Percentiles rank a stretch among this genome's conserved stretches.
These are phyloP conservation scores for Atta cephalotes DNA, from an alignment of 1,140 invertebrate genomes.

Conservation along the genomic window DNA sequence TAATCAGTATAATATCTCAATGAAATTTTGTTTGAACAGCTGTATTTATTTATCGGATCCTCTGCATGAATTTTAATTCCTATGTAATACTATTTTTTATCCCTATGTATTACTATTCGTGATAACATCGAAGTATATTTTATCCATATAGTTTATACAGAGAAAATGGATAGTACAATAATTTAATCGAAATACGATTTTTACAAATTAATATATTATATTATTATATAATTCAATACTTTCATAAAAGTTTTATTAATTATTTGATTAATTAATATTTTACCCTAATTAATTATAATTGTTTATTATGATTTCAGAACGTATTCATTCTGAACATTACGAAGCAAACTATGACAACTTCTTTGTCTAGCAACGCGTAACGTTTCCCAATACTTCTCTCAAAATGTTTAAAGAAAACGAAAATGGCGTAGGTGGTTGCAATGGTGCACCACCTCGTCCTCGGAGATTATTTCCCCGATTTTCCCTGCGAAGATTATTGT, in stretches of 20 bases:
- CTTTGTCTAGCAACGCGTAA: conserved; percentile 26
- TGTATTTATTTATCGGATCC: background rate
- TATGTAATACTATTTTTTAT: background rate
- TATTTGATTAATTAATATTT: background rate
- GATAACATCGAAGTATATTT: conserved; percentile 76
- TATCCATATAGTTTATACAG: conserved; percentile 74
- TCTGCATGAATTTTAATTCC: background rate
- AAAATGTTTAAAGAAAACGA: conserved; percentile 84
- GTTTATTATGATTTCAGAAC: conserved; percentile 41
- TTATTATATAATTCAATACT: background rate
- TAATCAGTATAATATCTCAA: background rate
- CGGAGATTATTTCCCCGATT: conserved; percentile 84
- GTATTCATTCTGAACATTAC: background rate
- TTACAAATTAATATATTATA: background rate
- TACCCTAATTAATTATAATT: background rate
- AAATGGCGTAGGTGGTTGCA: conserved; percentile 79
- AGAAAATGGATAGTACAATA: conserved; percentile 72
- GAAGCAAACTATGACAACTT: conserved; percentile 46
- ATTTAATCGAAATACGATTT: background rate
- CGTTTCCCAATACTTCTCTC: conserved; percentile 23
- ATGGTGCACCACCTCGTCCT: conserved; percentile 77
- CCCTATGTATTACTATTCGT: conserved; percentile 41
- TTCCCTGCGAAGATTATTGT: conserved; percentile 86
- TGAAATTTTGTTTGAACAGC: conserved; percentile 19
- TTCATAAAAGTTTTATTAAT: background rate